Base-by-base conservation (phyloP, 2,113 vertebrate species). In the Campylorhamphus procurvoides region DNA sequence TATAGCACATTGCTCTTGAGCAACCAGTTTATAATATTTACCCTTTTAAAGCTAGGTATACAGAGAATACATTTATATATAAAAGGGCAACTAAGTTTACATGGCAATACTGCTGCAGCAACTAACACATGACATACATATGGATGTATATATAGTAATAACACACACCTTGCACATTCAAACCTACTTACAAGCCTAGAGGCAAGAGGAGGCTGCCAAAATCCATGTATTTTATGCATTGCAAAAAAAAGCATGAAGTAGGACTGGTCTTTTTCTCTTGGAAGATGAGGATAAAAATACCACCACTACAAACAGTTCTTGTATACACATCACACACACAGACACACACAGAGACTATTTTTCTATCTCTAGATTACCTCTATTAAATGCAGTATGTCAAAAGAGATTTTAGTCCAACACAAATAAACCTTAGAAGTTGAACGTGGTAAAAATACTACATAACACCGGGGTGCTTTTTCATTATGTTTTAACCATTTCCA, bases 11-110 rank as follows among this genome's bases (percentile, higher is more conserved):
- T 67, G 64, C 94, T 95, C 96, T 95, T 95, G 94, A 95, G 91
- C 93, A 91, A 91, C 66, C 77, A 58, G 55, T 94, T 96, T 85
- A 93, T 89, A 96, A 60, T 93, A 96, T 95, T 87, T 94, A 95
- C 89, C 49, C 87, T 91, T 92, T 94, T 68, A 82, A 82, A 94
- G 58, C 69, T 9, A 82, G 47, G 56, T 79, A 79, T 95, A 89
- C 58, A 91, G 86, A 84, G 56, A 92, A 94, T 42, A 90, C 33
- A 42, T 42, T 35, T 18, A 77, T 52, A 80, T 63, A 80, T 28
- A 77, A 78, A 89, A 83, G 72, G 83, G 72, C 60, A 93, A 25
- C 76, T 39, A 47, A 87, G 73, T 87, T 95, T 82, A 95, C 73
- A 92, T 64, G 91, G 69, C 44, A 84, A 75, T 63, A 59, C n/a